phyloP scores from a whole-genome alignment of 1,140 invertebrate genomes.

The Brachystomella parvula region DNA sequence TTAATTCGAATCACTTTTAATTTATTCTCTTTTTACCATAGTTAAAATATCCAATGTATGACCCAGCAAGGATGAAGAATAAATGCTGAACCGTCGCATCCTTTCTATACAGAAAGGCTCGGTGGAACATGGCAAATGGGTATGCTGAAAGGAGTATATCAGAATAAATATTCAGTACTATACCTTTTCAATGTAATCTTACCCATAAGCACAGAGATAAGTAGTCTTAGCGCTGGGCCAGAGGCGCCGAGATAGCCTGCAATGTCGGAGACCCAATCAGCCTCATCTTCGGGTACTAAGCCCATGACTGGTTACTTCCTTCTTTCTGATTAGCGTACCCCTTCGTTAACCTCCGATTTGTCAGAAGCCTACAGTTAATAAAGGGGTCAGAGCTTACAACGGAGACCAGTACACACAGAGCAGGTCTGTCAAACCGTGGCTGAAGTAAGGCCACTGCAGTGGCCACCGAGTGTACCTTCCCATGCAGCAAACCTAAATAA shows the following conservation, averaged over 20 bases:
- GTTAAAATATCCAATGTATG: slow-evolving; percentile 68
- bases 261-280: slow-evolving; percentile 23
- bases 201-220: slow-evolving; percentile 61
- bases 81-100: slow-evolving; percentile 55
- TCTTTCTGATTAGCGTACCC: no score
- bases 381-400: no score
- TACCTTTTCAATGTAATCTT: slow-evolving; percentile 33
- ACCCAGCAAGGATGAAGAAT: slow-evolving; percentile 63
- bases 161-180: slow-evolving; percentile 7
- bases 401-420: no score
- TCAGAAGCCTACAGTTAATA: no score
- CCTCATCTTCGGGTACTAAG: slow-evolving; percentile 1
- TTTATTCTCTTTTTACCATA: slow-evolving; percentile 59
- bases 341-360: no score
- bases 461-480: no score
- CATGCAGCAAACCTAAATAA: no score
- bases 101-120: slow-evolving; percentile 51
- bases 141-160: slow-evolving; percentile 52
- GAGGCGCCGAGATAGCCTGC: slow-evolving; percentile 37
- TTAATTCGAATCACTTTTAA: slow-evolving; percentile 32
- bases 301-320: no score
- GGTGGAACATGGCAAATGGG: slow-evolving; percentile 64
- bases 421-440: no score
- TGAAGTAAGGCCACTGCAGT: no score
- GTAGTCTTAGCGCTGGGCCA: slow-evolving; percentile 56